phyloP scores from a whole-genome alignment of 2,113 vertebrate species.

The Hypanus sabinus region DNA sequence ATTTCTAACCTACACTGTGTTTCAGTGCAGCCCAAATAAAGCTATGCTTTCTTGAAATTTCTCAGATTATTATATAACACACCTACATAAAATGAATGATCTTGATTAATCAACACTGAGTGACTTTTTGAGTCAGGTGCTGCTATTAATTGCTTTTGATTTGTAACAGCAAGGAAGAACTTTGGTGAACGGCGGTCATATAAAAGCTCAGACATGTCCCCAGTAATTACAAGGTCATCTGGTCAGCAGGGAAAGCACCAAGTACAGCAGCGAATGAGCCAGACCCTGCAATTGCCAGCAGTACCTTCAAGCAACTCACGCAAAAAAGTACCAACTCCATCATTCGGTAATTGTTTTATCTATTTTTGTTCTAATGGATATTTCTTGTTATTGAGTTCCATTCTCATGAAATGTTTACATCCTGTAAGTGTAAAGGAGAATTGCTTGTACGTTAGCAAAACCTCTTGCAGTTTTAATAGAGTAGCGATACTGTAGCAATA shows the following conservation, averaged over 20 bases:
- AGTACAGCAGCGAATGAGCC: constrained; percentile 80
- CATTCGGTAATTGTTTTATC: constrained; percentile 63
- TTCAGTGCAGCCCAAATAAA: too few species aligned
- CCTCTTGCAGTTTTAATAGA: background rate
- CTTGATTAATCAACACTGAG: too few species aligned
- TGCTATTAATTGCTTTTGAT: constrained; percentile 27
- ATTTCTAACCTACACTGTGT: too few species aligned
- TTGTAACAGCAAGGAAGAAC: constrained; percentile 77
- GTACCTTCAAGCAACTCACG: constrained; percentile 81
- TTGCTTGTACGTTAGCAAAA: background rate
- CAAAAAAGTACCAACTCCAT: constrained; percentile 74
- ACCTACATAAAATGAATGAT: too few species aligned
- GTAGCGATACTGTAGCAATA: background rate
- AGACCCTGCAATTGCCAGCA: constrained; percentile 82
- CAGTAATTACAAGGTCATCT: constrained; percentile 71
- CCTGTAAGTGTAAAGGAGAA: background rate
- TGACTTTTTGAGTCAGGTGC: too few species aligned
- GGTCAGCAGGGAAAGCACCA: constrained; percentile 65
- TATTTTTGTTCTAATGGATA: constrained; percentile 39
- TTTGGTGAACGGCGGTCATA: constrained; percentile 74
- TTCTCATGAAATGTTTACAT: constrained; percentile 22
- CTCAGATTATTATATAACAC: too few species aligned
- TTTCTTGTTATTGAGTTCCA: constrained; percentile 34
- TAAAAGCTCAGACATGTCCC: constrained; percentile 82
- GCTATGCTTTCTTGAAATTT: too few species aligned